Base-by-base conservation (phyloP, 2,113 vertebrate genomes). In the Ammospiza nelsoni region DNA sequence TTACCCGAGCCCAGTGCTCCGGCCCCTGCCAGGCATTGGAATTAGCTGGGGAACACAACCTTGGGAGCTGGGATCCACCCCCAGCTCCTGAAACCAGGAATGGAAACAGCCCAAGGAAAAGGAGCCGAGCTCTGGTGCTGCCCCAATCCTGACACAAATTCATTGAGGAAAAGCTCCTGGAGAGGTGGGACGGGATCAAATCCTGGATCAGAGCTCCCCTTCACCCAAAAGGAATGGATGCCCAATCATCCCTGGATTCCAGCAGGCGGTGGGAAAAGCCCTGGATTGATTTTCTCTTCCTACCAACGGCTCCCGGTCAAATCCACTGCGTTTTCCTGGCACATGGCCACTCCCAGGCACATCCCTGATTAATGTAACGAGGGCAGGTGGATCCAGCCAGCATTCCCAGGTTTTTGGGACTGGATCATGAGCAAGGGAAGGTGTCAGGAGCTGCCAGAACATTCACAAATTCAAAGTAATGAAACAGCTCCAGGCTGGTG, bases 71-170 rank as follows among this genome's bases (percentile, higher is more conserved):
- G 62, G 49, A 63, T 94, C 61, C 84, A 39, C 52, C 79, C 68
- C 19, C 90, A 29, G 94, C 51, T 77, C 85, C 75, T 10, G 57
- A 90, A 86, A 67, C 48, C 33, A 9, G 14, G 43, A 27, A 68
- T 12, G 89, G 95, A 87, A 97, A 80, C 16, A 87, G 62, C 67
- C 87, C 15, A 6, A 91, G 85, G 81, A 57, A 92, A 95, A 75
- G 54, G 90, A 87, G 2, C 65, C 29, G 5, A 49, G 63, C 39
- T 35, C 37, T 28, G 87, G 91, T 25, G 27, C 78, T 74, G 85
- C n/a, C 58, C 78, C 67, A 46, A 12, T 29, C 43, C 28, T 33
- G 23, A 37, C 48, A 67, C 41, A 15, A 92, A 43, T 37, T n/a
- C 23, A 21, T 68, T 49, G n/a, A 79, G 80, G n/a, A 69, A 91